phyloP scores from a whole-genome alignment of 2,888 invertebrate genomes.

The Noctua janthe region DNA sequence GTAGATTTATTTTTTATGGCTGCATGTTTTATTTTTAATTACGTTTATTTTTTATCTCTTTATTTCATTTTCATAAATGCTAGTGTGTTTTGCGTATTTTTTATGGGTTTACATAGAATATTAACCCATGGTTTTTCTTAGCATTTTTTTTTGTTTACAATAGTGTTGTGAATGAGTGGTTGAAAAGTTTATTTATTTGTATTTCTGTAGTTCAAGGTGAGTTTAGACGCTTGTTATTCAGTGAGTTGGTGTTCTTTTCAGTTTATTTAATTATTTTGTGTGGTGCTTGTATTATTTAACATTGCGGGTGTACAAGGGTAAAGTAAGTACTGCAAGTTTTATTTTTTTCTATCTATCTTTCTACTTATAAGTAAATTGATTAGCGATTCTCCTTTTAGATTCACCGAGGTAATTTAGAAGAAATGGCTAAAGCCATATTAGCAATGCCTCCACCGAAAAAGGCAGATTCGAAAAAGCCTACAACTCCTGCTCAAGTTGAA shows the following conservation, averaged over 20 bases:
- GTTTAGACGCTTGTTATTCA: slow-evolving; percentile 59
- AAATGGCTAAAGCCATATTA: slow-evolving; percentile 85
- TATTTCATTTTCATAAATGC: not conserved
- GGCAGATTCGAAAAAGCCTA: slow-evolving; percentile 77
- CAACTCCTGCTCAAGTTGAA: slow-evolving; percentile 73
- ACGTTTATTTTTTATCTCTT: slow-evolving; percentile 4
- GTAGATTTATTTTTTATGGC: slow-evolving; percentile 23
- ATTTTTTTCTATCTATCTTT: slow-evolving; percentile 32
- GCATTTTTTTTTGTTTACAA: slow-evolving; percentile 9
- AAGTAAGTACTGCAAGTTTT: slow-evolving; percentile 62
- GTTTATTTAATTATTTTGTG: slow-evolving; percentile 62
- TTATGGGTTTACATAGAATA: slow-evolving; percentile 45
- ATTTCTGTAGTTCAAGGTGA: slow-evolving; percentile 46
- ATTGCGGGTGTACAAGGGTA: slow-evolving; percentile 61
- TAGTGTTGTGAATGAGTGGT: slow-evolving; percentile 63
- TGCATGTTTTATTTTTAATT: slow-evolving; percentile 42
- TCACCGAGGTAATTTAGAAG: slow-evolving; percentile 90
- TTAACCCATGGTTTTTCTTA: slow-evolving; percentile 52
- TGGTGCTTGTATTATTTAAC: slow-evolving; percentile 67
- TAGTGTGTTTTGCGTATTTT: slow-evolving; percentile 48
- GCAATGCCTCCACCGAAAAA: slow-evolving; percentile 86
- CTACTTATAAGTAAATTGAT: slow-evolving; percentile 39
- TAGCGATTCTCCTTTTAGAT: slow-evolving; percentile 82
- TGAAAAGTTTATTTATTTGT: slow-evolving; percentile 40
- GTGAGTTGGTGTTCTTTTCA: slow-evolving; percentile 64